Evolutionary conservation across 92 coral and sea anemone genomes (phyloP).

Genomic region (Actinostola sp.): DNA sequence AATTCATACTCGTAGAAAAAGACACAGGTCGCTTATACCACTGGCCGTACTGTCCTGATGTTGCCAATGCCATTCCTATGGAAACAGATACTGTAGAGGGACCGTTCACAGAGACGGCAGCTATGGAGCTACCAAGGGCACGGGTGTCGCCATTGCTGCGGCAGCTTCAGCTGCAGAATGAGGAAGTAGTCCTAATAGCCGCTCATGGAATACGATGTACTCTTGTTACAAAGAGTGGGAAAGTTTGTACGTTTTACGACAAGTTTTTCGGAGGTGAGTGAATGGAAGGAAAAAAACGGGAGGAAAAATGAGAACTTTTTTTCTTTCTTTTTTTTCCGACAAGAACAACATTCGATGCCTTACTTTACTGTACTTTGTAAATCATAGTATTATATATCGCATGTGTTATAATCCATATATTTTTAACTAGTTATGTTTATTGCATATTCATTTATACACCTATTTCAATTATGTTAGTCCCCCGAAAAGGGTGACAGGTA

Average conservation of each 20-base stretch:
- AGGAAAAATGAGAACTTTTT: not conserved
- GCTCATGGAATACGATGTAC: slow-evolving; percentile 78
- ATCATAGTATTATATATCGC: no score
- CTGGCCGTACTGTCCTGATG: slow-evolving; percentile 68
- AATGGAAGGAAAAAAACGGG: not conserved
- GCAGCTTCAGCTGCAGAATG: slow-evolving; percentile 52
- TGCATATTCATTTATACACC: no score
- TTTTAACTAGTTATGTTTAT: no score
- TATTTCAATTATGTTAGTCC: no score
- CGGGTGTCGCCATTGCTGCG: slow-evolving; percentile 70
- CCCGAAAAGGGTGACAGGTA: no score
- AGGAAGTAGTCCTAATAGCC: slow-evolving; percentile 58
- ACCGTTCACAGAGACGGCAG: not conserved
- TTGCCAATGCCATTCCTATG: slow-evolving; percentile 39
- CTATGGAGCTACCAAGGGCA: slow-evolving; percentile 56
- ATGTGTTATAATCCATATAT: no score
- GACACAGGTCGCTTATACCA: slow-evolving; percentile 74
- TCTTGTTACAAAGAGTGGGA: slow-evolving; percentile 82
- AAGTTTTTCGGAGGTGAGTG: slow-evolving; percentile 78
- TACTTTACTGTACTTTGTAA: no score
- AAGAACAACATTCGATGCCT: no score
- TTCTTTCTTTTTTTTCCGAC: no score
- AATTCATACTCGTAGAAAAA: slow-evolving; percentile 78
- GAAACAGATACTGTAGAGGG: slow-evolving; percentile 35
- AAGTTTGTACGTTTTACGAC: slow-evolving; percentile 90